Conservation (phyloP, 1,140 invertebrate species). For the Rhopalosiphum maidis region DNA sequence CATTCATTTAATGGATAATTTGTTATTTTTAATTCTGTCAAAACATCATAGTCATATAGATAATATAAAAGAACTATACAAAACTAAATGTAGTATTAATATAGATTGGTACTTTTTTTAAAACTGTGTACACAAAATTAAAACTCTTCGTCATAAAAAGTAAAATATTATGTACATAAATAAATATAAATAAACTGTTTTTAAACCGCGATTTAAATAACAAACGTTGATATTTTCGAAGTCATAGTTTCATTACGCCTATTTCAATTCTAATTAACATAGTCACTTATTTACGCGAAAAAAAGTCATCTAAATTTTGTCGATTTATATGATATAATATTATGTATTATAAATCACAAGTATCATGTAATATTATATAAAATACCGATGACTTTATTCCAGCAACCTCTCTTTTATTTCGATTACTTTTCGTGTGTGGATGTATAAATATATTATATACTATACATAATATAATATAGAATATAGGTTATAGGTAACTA, state of each 20-base stretch:
- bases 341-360: neutral
- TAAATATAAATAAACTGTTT: no score
- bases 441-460: neutral
- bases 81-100: no score
- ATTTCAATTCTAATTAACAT: neutral
- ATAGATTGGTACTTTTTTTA: no score
- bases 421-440: neutral
- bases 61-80: no score
- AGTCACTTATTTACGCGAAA: neutral
- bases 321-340: neutral
- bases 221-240: no score
- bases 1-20: no score
- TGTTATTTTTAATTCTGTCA: no score
- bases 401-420: neutral
- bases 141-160: no score
- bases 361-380: neutral
- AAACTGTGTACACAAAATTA: no score
- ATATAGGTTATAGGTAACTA: neutral
- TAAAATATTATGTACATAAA: no score
- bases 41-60: no score
- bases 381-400: neutral
- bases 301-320: neutral
- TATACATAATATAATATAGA: neutral
- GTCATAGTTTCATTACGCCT: neutral
- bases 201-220: no score